phyloP scores from a whole-genome alignment of 2,888 invertebrate genomes.

The Leptinotarsa rubiginosa region DNA sequence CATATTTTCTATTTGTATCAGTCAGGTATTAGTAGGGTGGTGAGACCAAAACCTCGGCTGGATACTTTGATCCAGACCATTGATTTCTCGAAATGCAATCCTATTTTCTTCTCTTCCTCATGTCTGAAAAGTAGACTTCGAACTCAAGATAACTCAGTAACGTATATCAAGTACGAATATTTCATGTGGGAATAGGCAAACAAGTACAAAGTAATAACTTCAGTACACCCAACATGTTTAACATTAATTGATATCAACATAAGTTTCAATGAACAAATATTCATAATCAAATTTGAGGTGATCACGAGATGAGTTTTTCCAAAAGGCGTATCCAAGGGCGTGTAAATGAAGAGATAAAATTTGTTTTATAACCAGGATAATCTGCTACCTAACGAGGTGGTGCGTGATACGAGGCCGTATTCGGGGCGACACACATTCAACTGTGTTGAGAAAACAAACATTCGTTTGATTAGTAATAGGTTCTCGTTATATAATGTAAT shows the following conservation, averaged over 20 bases:
- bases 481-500: slow-evolving; percentile 61
- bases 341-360: slow-evolving; percentile 50
- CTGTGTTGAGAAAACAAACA: slow-evolving; percentile 62
- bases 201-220: too few species aligned
- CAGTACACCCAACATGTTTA: too few species aligned
- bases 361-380: slow-evolving; percentile 45
- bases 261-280: neutral
- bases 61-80: too few species aligned
- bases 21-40: too few species aligned
- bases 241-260: neutral
- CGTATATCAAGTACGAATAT: too few species aligned
- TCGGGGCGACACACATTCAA: slow-evolving; percentile 59
- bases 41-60: too few species aligned
- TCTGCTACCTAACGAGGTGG: slow-evolving; percentile 47
- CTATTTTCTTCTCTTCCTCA: too few species aligned
- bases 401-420: slow-evolving; percentile 59
- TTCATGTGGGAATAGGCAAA: too few species aligned
- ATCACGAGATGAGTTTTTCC: slow-evolving; percentile 16
- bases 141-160: too few species aligned
- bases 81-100: too few species aligned
- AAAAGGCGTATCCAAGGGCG: slow-evolving; percentile 31
- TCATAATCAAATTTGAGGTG: slow-evolving; percentile 8
- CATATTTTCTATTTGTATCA: too few species aligned
- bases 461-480: slow-evolving; percentile 61
- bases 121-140: too few species aligned